Base-by-base conservation (phyloP, 2,888 invertebrate species). In the Hymenopus coronatus region DNA sequence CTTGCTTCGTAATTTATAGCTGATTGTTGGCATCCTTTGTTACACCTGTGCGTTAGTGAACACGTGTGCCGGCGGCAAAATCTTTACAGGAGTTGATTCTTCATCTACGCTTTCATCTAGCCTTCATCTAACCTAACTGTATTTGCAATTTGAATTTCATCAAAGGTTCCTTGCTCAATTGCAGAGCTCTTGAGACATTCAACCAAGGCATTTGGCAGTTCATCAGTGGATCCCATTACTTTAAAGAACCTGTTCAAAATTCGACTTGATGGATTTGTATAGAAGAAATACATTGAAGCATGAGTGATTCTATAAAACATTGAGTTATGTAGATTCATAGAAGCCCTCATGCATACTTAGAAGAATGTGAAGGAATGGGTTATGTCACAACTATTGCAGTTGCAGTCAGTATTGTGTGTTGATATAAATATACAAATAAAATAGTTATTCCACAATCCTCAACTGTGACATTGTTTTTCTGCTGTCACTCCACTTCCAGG, bases 181-280 rank as follows among this genome's bases (percentile, higher is more conserved):
- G n/a, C n/a, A n/a, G n/a, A n/a, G n/a, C n/a, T n/a, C 89, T 89
- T 88, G 28, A 89, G 33, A 85, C 88, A 88, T 83, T 90, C 90
- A 84, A 91, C 91, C 87, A 91, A 90, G 9, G 91, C 91, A 33
- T 88, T 88, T 8, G 92, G 92, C 27, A 92, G 90, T 54, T 93
- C 93, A 91, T 93, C 93, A 92, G 94, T 93, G 81, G 93, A 94
- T 92, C 95, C 98, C 95, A 98, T 96, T 92, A 98, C 98, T 93
- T 98, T 98, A 0, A 98, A 97, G 93, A 98, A 98, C 33, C 98
- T 94, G 93, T 98, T 98, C 85, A 98, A 94, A 91, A 98, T 96
- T 84, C 97, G 94, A 0, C 95, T 94, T 87, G 94, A 93, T 2
- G 98, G 97, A 93, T 98, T 98, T 0, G 95, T 96, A 91, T 98